Conservation (phyloP, 2,888 invertebrate genomes). For the Lumbricus terrestris region DNA sequence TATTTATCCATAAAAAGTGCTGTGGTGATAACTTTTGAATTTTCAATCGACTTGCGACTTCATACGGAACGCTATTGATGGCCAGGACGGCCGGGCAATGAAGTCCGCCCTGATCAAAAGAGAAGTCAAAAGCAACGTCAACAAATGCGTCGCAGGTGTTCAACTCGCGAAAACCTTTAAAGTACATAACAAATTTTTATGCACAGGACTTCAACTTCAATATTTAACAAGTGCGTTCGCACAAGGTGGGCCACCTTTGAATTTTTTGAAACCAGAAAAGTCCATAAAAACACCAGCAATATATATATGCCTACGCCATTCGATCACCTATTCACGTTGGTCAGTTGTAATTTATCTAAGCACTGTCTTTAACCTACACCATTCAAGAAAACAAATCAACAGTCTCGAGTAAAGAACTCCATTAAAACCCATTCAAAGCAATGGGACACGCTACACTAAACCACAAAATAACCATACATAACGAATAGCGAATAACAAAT, state of each 20-base stretch:
- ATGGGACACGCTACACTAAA: background rate
- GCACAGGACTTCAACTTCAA: background rate
- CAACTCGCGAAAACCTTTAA: background rate
- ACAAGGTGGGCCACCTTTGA: background rate
- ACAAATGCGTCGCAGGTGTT: background rate
- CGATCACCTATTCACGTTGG: no score
- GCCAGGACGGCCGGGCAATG: background rate
- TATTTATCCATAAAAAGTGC: no score
- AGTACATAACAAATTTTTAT: background rate
- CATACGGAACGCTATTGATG: background rate
- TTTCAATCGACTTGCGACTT: background rate
- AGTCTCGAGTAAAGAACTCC: background rate
- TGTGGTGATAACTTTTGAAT: no score
- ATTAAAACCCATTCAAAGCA: background rate
- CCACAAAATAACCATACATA: background rate
- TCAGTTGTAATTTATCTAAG: background rate
- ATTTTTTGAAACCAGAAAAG: background rate
- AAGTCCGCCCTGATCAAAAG: background rate
- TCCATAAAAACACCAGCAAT: background rate
- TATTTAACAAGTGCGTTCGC: no score
- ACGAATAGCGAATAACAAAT: background rate
- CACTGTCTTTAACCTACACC: background rate
- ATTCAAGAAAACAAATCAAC: background rate
- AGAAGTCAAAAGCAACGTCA: background rate
- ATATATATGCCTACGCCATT: no score